Base-by-base conservation (phyloP, 2,113 vertebrate species). In the Ammodytes marinus region DNA sequence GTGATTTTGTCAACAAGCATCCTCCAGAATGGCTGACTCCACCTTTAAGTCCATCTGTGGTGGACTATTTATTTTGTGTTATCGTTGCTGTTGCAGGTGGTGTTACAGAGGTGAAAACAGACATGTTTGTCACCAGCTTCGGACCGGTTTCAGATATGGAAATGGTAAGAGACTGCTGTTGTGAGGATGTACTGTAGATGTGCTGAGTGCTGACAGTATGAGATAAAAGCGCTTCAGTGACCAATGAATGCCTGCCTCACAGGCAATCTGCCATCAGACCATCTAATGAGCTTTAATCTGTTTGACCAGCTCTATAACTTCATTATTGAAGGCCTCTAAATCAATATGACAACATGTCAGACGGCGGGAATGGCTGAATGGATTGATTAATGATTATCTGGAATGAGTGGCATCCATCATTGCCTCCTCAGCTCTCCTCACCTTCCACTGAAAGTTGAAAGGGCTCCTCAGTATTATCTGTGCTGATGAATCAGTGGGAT, bases 121-220 rank as follows among this genome's bases (percentile, higher is more conserved):
- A 96, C 82, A 94, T 96, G 79, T 96, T 96, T 89, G 95, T 96
- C 69, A 96, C 95, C 65, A 96, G 96, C 79, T 96, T 96, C 85
- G 96, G 96, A 80, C 96, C 96, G 0, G 96, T 96, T 46, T 95
- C 95, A 79, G 95, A 96, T 87, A 90, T 95, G 57, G 92, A 96
- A 58, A 96, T 95, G 96, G 95, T 96, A 85, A 85, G 91, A 79
- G 75, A 66, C n/a, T 15, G 3, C 50, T 75, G 54, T 58, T 79
- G 37, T 79, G 39, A 64, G 63, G 42, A 27, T 27, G 27, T 27
- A 27, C 27, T 27, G 27, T 27, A 81, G 43, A 57, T 65, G 12
- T 61, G 4, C 27, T 58, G 72, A 61, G 43, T 73, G 60, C 19
- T 80, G 77, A 80, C 77, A 82, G 61, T 58, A 35, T 15, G 64